Evolutionary conservation across 2,888 invertebrate species (phyloP), one percentile per base, ranked within the genome.

Genomic region (Sinotaia quadrata): DNA sequence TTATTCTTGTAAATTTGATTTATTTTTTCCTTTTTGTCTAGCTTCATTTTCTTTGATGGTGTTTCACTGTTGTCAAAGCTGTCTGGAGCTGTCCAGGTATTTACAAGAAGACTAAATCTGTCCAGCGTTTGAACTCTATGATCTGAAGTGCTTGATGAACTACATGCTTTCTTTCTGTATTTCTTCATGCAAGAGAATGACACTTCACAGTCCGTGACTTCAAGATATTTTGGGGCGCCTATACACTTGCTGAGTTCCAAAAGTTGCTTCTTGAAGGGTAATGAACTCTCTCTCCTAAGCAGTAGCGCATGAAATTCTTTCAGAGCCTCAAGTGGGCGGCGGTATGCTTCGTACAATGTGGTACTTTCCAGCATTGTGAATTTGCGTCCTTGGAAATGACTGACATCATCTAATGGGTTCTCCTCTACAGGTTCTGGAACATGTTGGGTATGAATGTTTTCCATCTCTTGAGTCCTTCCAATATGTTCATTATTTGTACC

Each of bases 281-380:
- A 91, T 21, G 49, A 27, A 15, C 49, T 58, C 18, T 59, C 29
- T 2, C 57, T 27, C 3, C 29, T 47, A 15, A 18, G 21, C 4
- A 65, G 4, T 34, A 90, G 89, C 7, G 90, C 80, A 51, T 88
- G 88, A 60, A 92, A 90, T 0, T 87, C 87, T 80, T 93, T 91
- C 21, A 95, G 83, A 10, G 92, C 92, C 76, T 90, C 91, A 63
- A 94, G 88, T 0, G 94, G 93, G 80, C 92, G 91, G 71, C 92
- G 90, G 81, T 94, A 95, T 0, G 94, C 93, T 80, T 94, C 94
- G 82, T 94, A 94, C 85, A 92, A 95, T 0, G 93, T 91, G 67
- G 91, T 91, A 68, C 93, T 92, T 84, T 94, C 94, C 4, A 93
- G 90, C 92, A 94, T 93, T 4, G 62, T 34, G 37, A 68, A 58